Evolutionary conservation across 2,797 vertebrate species (phyloP), one percentile per base, ranked within the genome.

Genomic region (Leucoraja ocellata): DNA sequence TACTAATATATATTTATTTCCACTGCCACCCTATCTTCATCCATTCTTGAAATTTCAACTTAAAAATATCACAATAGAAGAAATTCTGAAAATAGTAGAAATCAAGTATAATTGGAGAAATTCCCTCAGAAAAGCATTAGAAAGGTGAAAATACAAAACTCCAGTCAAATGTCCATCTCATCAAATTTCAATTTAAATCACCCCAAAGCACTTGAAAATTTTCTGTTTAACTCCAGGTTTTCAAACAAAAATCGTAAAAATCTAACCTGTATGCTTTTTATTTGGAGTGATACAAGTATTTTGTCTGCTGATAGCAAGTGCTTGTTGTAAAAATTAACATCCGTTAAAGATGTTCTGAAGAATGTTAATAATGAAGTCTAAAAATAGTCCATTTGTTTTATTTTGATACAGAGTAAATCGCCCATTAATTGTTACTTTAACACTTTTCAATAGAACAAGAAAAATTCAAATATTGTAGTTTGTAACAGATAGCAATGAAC

Each of bases 131-230:
- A 54, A 4, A 84, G 58, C 58, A 58, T 1, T 61, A 84, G 3
- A 81, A 81, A 79, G 78, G 14, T 79, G n/a, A 28, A 86, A n/a
- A 14, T n/a, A n/a, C 54, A 86, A 86, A 86, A 61, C 83, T 63
- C 11, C 11, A 63, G 83, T 86, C 83, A 32, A 63, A 86, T 68
- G 63, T 32, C 28, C 11, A n/a, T 86, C 58, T 6, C 58, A n/a
- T 86, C 25, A 86, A 86, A 63, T 63, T 63, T 86, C 25, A 61
- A 63, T 32, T 86, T n/a, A 63, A 63, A 65, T 13, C 1, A 6
- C n/a, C 10, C 61, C 25, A n/a, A 83, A 83, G 46, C 28, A n/a
- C 63, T n/a, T n/a, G 10, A 86, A 61, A 25, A 14, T 63, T 63
- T 28, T 32, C 58, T 63, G 9, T 14, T 86, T 63, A 63, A 1